Conservation (phyloP, 2,113 vertebrate genomes). For the Lophura nycthemera region DNA sequence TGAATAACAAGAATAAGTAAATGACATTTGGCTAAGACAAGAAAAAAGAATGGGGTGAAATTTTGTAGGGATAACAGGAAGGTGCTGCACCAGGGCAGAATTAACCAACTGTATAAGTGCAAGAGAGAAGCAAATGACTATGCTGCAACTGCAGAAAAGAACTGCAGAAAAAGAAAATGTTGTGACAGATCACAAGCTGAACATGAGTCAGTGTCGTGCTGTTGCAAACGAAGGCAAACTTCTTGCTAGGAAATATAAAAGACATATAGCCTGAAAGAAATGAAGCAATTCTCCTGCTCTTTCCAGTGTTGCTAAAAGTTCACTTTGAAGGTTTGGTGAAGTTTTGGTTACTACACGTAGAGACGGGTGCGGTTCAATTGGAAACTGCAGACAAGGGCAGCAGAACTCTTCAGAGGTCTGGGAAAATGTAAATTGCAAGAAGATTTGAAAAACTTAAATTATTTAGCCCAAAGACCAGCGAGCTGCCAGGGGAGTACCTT, state of each 20-base stretch:
- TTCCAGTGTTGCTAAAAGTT: not conserved
- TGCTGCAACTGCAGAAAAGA: not conserved
- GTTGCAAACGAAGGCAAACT: conserved; percentile 13
- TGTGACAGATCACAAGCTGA: conserved; percentile 23
- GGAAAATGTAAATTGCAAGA: not conserved
- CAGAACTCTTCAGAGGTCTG: not conserved
- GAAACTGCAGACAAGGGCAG: not conserved
- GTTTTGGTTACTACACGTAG: not conserved
- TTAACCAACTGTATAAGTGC: not conserved
- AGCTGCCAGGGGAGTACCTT: not conserved
- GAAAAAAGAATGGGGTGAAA: not conserved
- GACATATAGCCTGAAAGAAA: not conserved
- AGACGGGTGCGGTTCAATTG: not conserved
- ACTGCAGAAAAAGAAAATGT: not conserved
- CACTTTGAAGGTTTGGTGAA: not conserved
- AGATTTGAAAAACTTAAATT: not conserved
- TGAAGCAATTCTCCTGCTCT: not conserved
- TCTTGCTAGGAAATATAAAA: conserved; percentile 1
- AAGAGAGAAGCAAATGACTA: not conserved
- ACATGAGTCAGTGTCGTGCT: conserved; percentile 45
- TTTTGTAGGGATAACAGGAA: not conserved
- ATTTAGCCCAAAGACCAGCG: not conserved
- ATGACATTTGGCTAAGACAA: not conserved
- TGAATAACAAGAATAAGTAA: not conserved
- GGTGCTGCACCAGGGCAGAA: not conserved